Conservation (phyloP, 1,140 invertebrate genomes). For the Choristoneura fumiferana region DNA sequence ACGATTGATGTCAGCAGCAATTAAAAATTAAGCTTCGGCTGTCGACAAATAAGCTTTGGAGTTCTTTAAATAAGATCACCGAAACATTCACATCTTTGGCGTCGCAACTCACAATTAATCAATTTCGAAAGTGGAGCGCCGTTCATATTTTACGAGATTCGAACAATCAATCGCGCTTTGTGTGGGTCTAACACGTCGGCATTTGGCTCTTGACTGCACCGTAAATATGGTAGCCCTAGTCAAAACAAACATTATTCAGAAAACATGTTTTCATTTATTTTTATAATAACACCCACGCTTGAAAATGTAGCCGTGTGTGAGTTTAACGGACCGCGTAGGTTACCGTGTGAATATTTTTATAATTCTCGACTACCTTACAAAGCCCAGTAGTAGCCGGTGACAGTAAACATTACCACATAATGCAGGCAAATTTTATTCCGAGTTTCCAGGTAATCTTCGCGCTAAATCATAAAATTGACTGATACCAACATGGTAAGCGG, state of each 20-base stretch:
- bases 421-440: background rate
- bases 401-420: slow-evolving; percentile 9
- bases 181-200: slow-evolving; percentile 70
- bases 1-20: slow-evolving; percentile 47
- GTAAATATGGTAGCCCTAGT: slow-evolving; percentile 58
- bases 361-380: slow-evolving; percentile 23
- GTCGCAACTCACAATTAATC: slow-evolving; percentile 67
- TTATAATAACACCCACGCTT: slow-evolving; percentile 61
- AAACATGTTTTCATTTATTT: slow-evolving; percentile 68
- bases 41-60: slow-evolving; percentile 51
- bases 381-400: slow-evolving; percentile 5
- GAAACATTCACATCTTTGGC: slow-evolving; percentile 36
- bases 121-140: slow-evolving; percentile 61
- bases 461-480: too few species aligned
- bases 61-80: slow-evolving; percentile 55
- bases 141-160: slow-evolving; percentile 64
- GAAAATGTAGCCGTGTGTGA: slow-evolving; percentile 53
- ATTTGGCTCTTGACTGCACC: slow-evolving; percentile 38
- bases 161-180: slow-evolving; percentile 68
- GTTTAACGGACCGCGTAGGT: slow-evolving; percentile 37
- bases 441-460: background rate
- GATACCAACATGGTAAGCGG: slow-evolving; percentile 1
- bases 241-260: slow-evolving; percentile 74
- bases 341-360: slow-evolving; percentile 42
- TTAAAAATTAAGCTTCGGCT: slow-evolving; percentile 47